A percentile compares a stretch with the other conserved stretches of the same genome.
These are phyloP conservation scores for Lycophotia porphyrea DNA, from an alignment of 2,888 invertebrate species.

Conservation along the genomic window DNA sequence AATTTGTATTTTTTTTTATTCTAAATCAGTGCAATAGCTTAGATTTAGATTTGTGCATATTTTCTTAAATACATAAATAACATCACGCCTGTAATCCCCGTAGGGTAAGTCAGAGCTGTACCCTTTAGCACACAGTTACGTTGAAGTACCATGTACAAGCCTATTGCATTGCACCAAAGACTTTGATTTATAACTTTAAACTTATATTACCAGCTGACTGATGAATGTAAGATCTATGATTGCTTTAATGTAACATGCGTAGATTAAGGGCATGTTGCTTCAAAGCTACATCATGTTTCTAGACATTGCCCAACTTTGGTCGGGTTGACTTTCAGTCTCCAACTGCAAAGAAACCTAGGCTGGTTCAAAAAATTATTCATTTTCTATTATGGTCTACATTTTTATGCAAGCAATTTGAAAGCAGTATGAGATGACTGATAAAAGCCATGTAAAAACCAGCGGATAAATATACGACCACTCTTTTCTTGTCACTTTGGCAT, in stretches of 20 bases:
- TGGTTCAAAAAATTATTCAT: not conserved
- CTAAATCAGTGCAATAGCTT: no score
- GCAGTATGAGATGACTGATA: not conserved
- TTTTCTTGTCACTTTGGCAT: not conserved
- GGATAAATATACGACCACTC: not conserved
- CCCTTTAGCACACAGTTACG: not conserved
- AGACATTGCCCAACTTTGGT: constrained; percentile 21
- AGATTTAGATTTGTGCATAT: not conserved
- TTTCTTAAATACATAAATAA: not conserved
- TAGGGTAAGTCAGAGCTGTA: not conserved
- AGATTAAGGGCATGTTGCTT: constrained; percentile 44
- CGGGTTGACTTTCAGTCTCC: not conserved
- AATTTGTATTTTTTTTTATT: no score
- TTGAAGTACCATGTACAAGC: not conserved
- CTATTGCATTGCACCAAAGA: constrained; percentile 7
- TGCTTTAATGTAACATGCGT: constrained; percentile 44
- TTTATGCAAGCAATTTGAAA: not conserved
- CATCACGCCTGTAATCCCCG: not conserved
- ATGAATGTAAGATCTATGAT: constrained; percentile 52
- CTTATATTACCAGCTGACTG: constrained; percentile 37
- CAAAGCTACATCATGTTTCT: constrained; percentile 27
- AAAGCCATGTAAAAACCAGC: not conserved
- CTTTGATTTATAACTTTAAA: constrained; percentile 41
- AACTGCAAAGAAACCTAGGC: not conserved
- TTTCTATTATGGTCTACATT: not conserved